Evolutionary conservation across 1,140 invertebrate species (phyloP).

Genomic region (Sitobion miscanthi): DNA sequence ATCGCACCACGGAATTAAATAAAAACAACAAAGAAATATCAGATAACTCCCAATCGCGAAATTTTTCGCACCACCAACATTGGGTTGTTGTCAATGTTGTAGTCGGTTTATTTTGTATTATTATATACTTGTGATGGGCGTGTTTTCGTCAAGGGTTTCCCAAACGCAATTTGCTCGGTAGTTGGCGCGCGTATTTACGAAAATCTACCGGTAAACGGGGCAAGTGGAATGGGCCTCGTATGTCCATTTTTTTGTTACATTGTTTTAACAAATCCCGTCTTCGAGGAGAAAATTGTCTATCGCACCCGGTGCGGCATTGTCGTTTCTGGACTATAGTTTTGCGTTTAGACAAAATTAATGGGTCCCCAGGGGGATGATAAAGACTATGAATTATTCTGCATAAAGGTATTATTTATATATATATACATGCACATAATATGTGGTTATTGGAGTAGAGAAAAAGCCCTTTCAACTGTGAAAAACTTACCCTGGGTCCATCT

Average conservation of each 20-base stretch:
- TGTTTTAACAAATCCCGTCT: background rate
- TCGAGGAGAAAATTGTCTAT: background rate
- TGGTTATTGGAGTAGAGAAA: too few relatives aligned
- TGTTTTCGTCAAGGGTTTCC: constrained; percentile 47
- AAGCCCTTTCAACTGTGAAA: too few relatives aligned
- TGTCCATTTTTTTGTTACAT: background rate
- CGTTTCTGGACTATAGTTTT: background rate
- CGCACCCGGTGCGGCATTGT: background rate
- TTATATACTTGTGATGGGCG: background rate
- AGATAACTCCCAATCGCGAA: constrained; percentile 18
- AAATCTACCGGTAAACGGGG: background rate
- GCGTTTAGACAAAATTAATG: too few relatives aligned
- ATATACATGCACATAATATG: too few relatives aligned
- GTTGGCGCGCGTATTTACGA: background rate
- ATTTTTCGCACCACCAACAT: constrained; percentile 14
- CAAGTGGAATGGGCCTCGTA: background rate
- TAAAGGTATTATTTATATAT: too few relatives aligned
- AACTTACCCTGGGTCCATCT: too few relatives aligned
- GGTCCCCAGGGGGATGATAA: too few relatives aligned
- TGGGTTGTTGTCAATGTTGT: constrained; percentile 34
- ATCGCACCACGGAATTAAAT: background rate
- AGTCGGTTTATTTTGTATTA: background rate
- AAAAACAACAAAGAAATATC: constrained; percentile 31
- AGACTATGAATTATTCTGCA: too few relatives aligned
- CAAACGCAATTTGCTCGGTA: background rate